A percentile compares a stretch with the other conserved stretches of the same genome.
Evolutionary conservation across 2,113 vertebrate genomes (phyloP).

Genomic region (Nibea albiflora): DNA sequence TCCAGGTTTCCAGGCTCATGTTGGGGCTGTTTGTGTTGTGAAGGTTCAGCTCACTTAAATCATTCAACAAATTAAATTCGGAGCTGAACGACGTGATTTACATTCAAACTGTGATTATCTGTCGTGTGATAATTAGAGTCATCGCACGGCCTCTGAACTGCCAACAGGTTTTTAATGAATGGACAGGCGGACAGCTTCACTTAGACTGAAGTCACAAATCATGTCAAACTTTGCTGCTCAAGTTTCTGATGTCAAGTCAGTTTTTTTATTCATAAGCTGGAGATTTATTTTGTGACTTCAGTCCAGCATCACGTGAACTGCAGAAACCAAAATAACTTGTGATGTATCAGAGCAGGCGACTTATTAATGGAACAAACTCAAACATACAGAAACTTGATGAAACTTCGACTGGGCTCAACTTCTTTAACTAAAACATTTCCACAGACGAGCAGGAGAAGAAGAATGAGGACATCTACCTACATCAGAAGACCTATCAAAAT

Average conservation of each 20-base stretch:
- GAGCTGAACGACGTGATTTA: too few relatives aligned
- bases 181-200: too few relatives aligned
- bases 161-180: too few relatives aligned
- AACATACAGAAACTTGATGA: too few relatives aligned
- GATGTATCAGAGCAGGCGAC: not conserved
- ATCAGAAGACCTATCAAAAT: constrained; percentile 6
- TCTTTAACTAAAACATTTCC: not conserved
- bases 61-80: not conserved
- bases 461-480: not conserved
- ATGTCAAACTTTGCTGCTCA: not conserved
- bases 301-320: too few relatives aligned
- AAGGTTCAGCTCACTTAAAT: not conserved
- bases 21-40: too few relatives aligned
- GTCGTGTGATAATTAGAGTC: too few relatives aligned
- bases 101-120: too few relatives aligned
- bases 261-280: too few relatives aligned
- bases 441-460: not conserved
- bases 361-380: not conserved
- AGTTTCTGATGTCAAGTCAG: not conserved
- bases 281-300: not conserved
- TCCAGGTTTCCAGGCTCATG: too few relatives aligned
- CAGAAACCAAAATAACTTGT: not conserved
- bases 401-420: not conserved
- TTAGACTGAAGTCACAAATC: too few relatives aligned
- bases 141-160: too few relatives aligned